Evolutionary conservation across 2,888 invertebrate species (phyloP).

Genomic region (Synanthedon vespiformis): DNA sequence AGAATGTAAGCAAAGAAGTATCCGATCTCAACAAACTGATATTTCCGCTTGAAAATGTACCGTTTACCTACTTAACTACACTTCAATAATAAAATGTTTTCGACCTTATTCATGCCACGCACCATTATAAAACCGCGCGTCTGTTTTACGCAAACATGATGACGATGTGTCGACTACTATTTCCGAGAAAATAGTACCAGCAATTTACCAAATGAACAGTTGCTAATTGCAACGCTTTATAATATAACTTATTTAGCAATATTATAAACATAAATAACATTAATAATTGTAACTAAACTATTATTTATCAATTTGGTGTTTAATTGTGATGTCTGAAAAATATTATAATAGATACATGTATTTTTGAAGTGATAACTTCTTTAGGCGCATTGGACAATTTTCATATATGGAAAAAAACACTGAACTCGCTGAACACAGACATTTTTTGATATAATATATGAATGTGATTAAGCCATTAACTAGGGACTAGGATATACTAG

Average conservation of each 20-base stretch:
- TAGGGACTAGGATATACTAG: too few species aligned
- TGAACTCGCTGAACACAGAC: too few species aligned
- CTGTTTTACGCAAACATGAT: constrained; percentile 15
- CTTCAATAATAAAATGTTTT: constrained; percentile 11
- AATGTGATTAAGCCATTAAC: too few species aligned
- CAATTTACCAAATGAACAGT: background rate
- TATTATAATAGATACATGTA: background rate
- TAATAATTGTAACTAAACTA: too few species aligned
- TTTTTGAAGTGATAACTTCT: too few species aligned
- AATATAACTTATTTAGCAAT: too few species aligned
- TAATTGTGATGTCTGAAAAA: background rate
- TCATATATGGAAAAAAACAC: too few species aligned
- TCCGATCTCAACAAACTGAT: constrained; percentile 48
- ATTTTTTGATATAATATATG: too few species aligned
- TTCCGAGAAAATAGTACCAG: constrained; percentile 31
- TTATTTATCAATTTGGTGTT: too few species aligned
- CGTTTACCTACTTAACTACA: constrained; percentile 24
- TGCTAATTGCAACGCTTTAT: background rate
- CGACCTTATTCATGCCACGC: constrained; percentile 20
- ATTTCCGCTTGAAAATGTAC: constrained; percentile 46
- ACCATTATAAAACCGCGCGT: constrained; percentile 21
- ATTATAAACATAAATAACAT: too few species aligned
- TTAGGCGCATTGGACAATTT: too few species aligned
- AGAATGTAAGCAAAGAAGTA: constrained; percentile 16
- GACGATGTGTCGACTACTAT: constrained; percentile 23